A percentile compares a stretch with the other conserved stretches of the same genome.
phyloP scores from a whole-genome alignment of 2,113 vertebrate species.

The Speoplatyrhinus poulsoni region DNA sequence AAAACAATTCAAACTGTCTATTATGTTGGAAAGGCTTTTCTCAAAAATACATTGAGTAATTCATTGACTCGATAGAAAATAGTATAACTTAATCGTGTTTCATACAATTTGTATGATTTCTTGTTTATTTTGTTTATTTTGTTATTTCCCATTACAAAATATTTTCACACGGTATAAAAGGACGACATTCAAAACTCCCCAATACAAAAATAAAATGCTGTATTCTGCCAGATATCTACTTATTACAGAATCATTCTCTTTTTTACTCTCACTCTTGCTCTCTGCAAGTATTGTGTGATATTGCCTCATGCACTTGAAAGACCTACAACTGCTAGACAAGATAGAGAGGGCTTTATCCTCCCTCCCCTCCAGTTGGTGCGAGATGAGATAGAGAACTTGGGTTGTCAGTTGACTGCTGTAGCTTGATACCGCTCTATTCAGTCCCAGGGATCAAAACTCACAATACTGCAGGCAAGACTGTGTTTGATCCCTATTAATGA shows the following conservation, averaged over 20 bases:
- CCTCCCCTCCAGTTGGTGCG: slow-evolving; percentile 34
- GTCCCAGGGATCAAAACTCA: slow-evolving; percentile 26
- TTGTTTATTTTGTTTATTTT: too few species aligned
- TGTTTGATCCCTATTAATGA: background rate
- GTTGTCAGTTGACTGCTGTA: slow-evolving; percentile 58
- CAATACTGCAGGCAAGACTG: background rate
- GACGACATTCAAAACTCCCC: too few species aligned
- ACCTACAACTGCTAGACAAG: slow-evolving; percentile 67
- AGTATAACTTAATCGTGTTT: too few species aligned
- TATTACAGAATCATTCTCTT: slow-evolving; percentile 41
- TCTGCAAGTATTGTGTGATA: slow-evolving; percentile 73
- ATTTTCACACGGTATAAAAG: too few species aligned
- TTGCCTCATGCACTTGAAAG: slow-evolving; percentile 78
- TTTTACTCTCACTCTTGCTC: slow-evolving; percentile 24
- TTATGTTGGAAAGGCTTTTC: too few species aligned
- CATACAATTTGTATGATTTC: too few species aligned
- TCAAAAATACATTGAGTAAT: too few species aligned
- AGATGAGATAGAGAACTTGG: slow-evolving; percentile 59
- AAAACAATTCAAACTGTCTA: too few species aligned
- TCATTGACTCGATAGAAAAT: too few species aligned
- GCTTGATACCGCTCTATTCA: slow-evolving; percentile 40
- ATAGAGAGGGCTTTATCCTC: slow-evolving; percentile 69
- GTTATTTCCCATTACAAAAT: too few species aligned
- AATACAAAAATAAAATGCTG: slow-evolving; percentile 29
- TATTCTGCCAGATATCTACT: slow-evolving; percentile 58